Evolutionary conservation across 2,888 invertebrate genomes (phyloP).

Genomic region (Dichetophora obliterata): DNA sequence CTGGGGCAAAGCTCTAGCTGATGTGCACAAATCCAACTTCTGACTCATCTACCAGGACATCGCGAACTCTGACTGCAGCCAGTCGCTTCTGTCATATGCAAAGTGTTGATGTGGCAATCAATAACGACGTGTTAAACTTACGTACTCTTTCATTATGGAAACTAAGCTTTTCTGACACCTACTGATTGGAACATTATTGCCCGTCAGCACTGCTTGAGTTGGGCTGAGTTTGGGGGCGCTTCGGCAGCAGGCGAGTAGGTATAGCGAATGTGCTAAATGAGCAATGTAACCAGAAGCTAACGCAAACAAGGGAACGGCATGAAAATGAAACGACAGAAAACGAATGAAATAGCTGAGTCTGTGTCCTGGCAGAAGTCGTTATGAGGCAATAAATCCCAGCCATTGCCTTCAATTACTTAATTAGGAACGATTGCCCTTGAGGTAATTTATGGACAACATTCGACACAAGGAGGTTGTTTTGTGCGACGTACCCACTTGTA

Average conservation of each 20-base stretch:
- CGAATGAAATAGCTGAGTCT: constrained; percentile 29
- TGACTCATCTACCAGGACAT: neutral
- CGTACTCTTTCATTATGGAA: constrained; percentile 24
- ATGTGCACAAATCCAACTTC: neutral
- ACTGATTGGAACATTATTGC: constrained; percentile 37
- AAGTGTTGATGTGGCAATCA: constrained; percentile 38
- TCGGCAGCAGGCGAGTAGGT: neutral
- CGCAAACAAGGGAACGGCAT: neutral
- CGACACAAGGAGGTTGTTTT: constrained; percentile 50
- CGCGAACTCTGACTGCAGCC: constrained; percentile 8
- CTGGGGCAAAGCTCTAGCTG: neutral
- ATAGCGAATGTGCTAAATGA: neutral
- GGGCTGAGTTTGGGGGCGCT: neutral
- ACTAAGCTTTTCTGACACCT: constrained; percentile 37
- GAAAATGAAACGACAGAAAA: neutral
- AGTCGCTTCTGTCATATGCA: constrained; percentile 43
- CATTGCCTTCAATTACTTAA: constrained; percentile 65
- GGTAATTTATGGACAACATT: constrained; percentile 57
- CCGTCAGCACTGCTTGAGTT: constrained; percentile 9
- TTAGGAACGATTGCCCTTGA: constrained; percentile 63
- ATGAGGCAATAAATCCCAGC: constrained; percentile 59
- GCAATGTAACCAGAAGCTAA: neutral
- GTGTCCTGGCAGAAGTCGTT: constrained; percentile 28
- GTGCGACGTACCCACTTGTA: constrained; percentile 42
- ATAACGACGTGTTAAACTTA: constrained; percentile 35